Conservation (phyloP, 2,113 vertebrate genomes). For the Ictalurus furcatus region DNA sequence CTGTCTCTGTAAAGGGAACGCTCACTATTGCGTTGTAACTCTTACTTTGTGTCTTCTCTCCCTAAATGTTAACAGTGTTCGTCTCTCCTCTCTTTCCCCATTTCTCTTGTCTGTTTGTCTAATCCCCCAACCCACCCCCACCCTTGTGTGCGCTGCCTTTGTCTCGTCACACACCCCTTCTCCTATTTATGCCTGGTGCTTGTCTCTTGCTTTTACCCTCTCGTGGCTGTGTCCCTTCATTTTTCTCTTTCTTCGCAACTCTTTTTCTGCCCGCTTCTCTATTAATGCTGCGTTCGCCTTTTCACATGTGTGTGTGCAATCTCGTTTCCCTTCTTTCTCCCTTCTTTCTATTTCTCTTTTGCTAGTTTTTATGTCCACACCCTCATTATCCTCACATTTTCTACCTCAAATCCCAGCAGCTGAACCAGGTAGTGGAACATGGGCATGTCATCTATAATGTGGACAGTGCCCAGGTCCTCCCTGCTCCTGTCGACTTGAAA, state of each 20-base stretch:
- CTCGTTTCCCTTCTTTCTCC: slow-evolving; percentile 62
- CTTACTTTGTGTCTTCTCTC: slow-evolving; percentile 59
- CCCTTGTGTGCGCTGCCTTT: slow-evolving; percentile 31
- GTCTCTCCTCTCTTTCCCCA: slow-evolving; percentile 64
- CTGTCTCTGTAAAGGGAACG: slow-evolving; percentile 51
- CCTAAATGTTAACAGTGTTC: slow-evolving; percentile 62
- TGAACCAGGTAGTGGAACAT: slow-evolving; percentile 88
- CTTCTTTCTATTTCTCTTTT: slow-evolving; percentile 62
- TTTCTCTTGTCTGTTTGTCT: slow-evolving; percentile 55
- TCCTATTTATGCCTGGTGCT: not conserved
- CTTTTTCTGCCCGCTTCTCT: slow-evolving; percentile 20
- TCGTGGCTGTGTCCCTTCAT: not conserved
- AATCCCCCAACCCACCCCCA: slow-evolving; percentile 11
- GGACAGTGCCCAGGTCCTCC: slow-evolving; percentile 72
- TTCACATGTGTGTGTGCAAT: slow-evolving; percentile 26
- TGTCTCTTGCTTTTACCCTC: slow-evolving; percentile 3
- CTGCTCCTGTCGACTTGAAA: slow-evolving; percentile 71
- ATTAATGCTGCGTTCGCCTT: slow-evolving; percentile 8
- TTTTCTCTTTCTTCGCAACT: not conserved
- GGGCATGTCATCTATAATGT: slow-evolving; percentile 69
- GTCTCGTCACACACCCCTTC: not conserved
- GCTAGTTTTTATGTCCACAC: slow-evolving; percentile 76
- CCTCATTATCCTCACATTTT: slow-evolving; percentile 84
- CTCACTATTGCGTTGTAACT: slow-evolving; percentile 53
- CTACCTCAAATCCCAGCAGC: slow-evolving; percentile 83